Base-by-base conservation (phyloP, 2,113 vertebrate species). In the Catharus minimus region DNA sequence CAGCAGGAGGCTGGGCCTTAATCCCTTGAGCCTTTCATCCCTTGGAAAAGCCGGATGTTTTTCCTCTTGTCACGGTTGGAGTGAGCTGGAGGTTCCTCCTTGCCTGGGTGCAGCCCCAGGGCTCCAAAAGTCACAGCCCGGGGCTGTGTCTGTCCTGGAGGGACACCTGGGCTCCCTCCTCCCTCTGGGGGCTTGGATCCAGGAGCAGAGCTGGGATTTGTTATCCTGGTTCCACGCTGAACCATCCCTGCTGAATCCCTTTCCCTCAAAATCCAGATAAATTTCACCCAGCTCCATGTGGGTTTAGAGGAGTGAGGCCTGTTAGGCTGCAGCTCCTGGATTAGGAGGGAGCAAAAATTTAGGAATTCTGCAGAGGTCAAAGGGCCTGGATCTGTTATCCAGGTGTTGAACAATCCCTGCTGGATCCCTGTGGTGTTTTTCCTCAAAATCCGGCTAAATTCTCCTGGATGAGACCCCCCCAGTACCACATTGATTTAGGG, bases 11-110 rank as follows among this genome's bases (percentile, higher is more conserved):
- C 79, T 88, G 93, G 82, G 88, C 82, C 44, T 52, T 91, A 91
- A 95, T 94, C 90, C 61, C 74, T 21, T 47, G 73, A 92, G 85
- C 82, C 82, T 92, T 94, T 94, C 86, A 95, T 90, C 64, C 86
- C 15, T 23, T 1, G 24, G 72, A 83, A 52, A 78, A 95, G 86
- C 68, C 4, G 61, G 92, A 88, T 90, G 10, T 80, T 86, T 91
- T 78, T 56, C 85, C 53, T 88, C 92, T 44, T 49, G 88, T 73
- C 79, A 26, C 3, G 58, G 64, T 4, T 82, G 67, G 52, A 60
- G 60, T 4, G 75, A 91, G 50, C 5, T 1, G 28, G 13, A 58
- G 58, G 62, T 76, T 89, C 39, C 60, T 82, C 43, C 58, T 46
- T 1, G 11, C 9, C 58, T 19, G 27, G 78, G 89, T 44, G 87